Evolutionary conservation across 2,888 invertebrate genomes (phyloP).

Genomic region (Leuctra nigra): DNA sequence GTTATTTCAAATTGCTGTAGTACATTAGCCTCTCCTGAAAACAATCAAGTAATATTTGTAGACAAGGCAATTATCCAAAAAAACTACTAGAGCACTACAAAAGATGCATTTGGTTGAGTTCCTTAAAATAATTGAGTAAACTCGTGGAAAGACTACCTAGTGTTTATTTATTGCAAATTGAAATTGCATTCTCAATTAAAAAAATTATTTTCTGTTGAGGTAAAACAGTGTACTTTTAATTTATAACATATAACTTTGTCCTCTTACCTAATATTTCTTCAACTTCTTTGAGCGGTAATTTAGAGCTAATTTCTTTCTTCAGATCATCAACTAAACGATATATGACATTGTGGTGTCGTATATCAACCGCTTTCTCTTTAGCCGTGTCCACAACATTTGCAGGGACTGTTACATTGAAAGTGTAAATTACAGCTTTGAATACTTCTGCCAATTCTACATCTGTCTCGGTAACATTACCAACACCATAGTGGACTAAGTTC

Average conservation of each 20-base stretch:
- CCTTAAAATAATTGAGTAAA: no score
- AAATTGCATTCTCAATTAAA: no score
- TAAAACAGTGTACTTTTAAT: no score
- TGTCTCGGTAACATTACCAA: conserved; percentile 75
- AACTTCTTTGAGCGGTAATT: conserved; percentile 62
- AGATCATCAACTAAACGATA: conserved; percentile 89
- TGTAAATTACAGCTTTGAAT: conserved; percentile 76
- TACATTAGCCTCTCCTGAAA: conserved; percentile 74
- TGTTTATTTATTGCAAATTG: no score
- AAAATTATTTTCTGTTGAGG: no score
- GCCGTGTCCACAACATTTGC: conserved; percentile 46
- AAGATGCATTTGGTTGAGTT: no score
- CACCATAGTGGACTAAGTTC: conserved; percentile 82
- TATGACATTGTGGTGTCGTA: conserved; percentile 80
- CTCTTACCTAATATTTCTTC: conserved; percentile 68
- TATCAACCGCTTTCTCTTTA: conserved; percentile 45
- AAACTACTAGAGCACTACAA: no score
- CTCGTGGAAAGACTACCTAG: no score
- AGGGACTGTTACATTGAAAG: conserved; percentile 68
- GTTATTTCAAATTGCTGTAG: conserved; percentile 74
- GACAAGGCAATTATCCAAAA: neutral
- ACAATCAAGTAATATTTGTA: neutral
- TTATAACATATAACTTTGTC: no score
- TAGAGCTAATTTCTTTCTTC: conserved; percentile 64
- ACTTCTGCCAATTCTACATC: conserved; percentile 76